These are phyloP conservation scores for Abramis brama DNA, from an alignment of 2,113 vertebrate species.

Conservation along the genomic window DNA sequence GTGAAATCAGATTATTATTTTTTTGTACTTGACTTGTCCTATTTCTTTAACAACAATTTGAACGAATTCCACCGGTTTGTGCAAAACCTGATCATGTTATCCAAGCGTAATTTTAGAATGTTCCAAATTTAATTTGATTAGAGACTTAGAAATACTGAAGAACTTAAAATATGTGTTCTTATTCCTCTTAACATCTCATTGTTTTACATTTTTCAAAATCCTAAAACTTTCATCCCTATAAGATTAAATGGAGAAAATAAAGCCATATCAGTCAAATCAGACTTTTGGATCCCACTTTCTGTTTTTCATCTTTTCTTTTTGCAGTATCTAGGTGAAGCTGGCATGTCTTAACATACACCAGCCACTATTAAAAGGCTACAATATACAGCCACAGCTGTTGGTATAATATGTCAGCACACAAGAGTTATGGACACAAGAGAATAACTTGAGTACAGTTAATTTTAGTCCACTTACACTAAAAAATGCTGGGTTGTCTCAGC, in stretches of 20 bases:
- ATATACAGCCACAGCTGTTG: neutral
- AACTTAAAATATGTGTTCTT: neutral
- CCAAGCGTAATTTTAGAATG: neutral
- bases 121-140: neutral
- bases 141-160: neutral
- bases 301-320: neutral
- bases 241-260: neutral
- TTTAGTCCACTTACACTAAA: neutral
- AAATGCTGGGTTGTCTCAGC: too few relatives aligned
- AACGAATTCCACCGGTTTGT: neutral
- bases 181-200: neutral
- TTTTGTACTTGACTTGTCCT: neutral
- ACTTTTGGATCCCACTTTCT: neutral
- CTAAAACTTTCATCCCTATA: neutral
- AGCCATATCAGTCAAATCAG: neutral
- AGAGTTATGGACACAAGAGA: neutral
- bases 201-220: neutral
- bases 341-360: neutral
- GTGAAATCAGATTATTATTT: too few relatives aligned
- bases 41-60: neutral
- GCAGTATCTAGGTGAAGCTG: neutral
- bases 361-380: neutral
- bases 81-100: constrained; percentile 5
- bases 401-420: neutral
- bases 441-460: neutral